Conservation (phyloP, 1,140 invertebrate genomes). For the Ganaspis sp. region DNA sequence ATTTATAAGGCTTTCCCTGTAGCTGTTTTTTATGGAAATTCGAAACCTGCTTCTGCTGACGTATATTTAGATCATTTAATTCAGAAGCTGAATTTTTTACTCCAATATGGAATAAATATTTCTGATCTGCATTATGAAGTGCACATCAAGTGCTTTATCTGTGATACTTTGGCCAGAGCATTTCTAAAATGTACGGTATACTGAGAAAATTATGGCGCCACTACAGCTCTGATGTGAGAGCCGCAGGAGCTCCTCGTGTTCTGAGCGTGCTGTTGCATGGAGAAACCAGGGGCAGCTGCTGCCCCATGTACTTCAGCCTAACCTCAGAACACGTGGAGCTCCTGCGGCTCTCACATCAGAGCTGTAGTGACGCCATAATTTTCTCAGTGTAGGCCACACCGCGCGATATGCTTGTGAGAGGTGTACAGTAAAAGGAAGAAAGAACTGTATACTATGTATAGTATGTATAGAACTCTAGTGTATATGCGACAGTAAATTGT, state of each 20-base stretch:
- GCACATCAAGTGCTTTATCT: slow-evolving; percentile 23
- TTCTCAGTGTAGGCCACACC: not conserved
- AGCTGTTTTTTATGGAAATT: slow-evolving; percentile 33
- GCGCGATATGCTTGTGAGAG: slow-evolving; percentile 5
- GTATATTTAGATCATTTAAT: slow-evolving; percentile 36
- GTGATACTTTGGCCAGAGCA: slow-evolving; percentile 28
- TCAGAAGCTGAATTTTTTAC: slow-evolving; percentile 33
- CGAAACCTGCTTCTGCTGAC: slow-evolving; percentile 25
- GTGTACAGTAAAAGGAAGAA: not conserved
- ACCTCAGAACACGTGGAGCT: too few relatives aligned
- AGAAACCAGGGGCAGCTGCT: too few relatives aligned
- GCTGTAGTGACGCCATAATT: too few relatives aligned
- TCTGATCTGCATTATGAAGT: slow-evolving; percentile 16
- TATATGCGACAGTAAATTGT: not conserved
- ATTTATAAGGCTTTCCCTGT: slow-evolving; percentile 40
- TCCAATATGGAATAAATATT: slow-evolving; percentile 18
- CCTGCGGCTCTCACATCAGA: too few relatives aligned
- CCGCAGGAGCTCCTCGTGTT: too few relatives aligned
- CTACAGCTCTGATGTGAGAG: too few relatives aligned
- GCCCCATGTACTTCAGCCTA: too few relatives aligned
- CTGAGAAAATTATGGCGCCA: too few relatives aligned
- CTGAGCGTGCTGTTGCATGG: too few relatives aligned
- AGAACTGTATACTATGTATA: too few relatives aligned
- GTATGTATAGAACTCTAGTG: not conserved
- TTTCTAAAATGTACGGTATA: slow-evolving; percentile 3